phyloP scores from a whole-genome alignment of 2,797 vertebrate genomes.

The Rhadinocentrus ornatus region DNA sequence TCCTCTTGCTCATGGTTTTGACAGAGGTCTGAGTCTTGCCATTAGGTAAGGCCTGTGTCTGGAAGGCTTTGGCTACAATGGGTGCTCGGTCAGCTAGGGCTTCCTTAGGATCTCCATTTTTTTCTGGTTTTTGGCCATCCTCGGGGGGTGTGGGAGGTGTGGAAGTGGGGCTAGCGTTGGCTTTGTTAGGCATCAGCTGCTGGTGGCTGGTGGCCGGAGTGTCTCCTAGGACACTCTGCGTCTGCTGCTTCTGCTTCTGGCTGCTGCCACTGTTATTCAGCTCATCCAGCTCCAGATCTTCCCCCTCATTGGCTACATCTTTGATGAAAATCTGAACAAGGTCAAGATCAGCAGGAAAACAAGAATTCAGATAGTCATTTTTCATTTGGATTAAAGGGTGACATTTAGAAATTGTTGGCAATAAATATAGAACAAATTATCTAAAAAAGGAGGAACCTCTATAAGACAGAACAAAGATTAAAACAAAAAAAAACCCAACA shows the following conservation, averaged over 20 bases:
- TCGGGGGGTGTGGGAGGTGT: conserved; percentile 81
- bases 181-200: conserved; percentile 69
- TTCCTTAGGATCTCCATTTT: conserved; percentile 89
- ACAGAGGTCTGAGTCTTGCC: conserved; percentile 93
- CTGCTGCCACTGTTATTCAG: conserved; percentile 91
- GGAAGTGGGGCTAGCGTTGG: conserved; percentile 77
- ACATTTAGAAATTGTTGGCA: conserved; percentile 25
- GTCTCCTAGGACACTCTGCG: conserved; percentile 61
- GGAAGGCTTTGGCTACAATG: conserved; percentile 87
- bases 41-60: conserved; percentile 93
- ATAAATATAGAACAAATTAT: neutral
- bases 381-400: conserved; percentile 2
- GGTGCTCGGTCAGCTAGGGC: conserved; percentile 67
- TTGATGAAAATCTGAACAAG: conserved; percentile 86
- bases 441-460: neutral
- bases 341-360: conserved; percentile 18
- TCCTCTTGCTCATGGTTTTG: conserved; percentile 93
- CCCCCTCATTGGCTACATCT: conserved; percentile 88
- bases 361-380: neutral
- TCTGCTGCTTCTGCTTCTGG: conserved; percentile 86
- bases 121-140: conserved; percentile 82
- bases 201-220: conserved; percentile 76
- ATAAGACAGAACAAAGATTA: neutral
- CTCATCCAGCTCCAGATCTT: conserved; percentile 92
- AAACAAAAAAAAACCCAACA: conserved; percentile 9